These are phyloP conservation scores for Eulemur rubriventer DNA, from an alignment of 2,797 vertebrate species.

Conservation along the genomic window DNA sequence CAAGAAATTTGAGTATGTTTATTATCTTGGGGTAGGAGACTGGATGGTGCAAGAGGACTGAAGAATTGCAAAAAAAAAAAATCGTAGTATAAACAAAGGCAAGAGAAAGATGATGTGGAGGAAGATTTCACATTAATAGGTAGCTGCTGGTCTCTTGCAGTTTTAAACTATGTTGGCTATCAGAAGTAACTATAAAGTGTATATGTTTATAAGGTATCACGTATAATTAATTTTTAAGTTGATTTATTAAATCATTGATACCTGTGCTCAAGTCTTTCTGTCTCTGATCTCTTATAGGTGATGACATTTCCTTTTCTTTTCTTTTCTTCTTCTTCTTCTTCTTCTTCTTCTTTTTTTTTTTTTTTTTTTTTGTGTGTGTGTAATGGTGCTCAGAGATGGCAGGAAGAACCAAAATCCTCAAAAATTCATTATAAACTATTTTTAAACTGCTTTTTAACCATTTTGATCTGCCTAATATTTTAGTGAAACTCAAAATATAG, in stretches of 20 bases:
- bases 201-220: not conserved
- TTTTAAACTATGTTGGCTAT: not conserved
- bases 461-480: not conserved
- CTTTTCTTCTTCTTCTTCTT: too few species aligned
- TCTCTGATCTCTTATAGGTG: not conserved
- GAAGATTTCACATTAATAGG: not conserved
- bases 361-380: not conserved
- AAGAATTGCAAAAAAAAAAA: not conserved
- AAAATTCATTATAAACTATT: not conserved
- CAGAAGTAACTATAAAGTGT: not conserved
- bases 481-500: constrained; percentile 2
- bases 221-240: not conserved
- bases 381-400: not conserved
- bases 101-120: not conserved
- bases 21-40: not conserved
- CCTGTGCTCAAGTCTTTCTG: not conserved
- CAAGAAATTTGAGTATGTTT: not conserved
- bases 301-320: not conserved
- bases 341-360: not conserved
- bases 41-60: not conserved
- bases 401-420: not conserved
- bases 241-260: not conserved
- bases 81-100: not conserved
- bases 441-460: not conserved
- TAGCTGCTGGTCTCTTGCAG: not conserved